Conservation (phyloP, 1,140 invertebrate species). For the Papilio machaon region DNA sequence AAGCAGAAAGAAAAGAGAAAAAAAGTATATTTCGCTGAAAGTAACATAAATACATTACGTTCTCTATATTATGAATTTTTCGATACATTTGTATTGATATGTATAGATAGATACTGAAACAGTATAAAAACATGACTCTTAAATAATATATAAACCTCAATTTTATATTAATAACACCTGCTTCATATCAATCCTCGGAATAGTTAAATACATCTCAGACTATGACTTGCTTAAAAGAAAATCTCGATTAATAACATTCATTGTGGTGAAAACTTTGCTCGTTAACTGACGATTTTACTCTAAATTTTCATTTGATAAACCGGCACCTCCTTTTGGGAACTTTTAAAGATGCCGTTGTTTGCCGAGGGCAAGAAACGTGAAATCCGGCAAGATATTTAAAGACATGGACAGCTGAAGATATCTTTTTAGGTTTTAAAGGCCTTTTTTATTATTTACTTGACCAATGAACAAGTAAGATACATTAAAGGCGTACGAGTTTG, state of each 20-base stretch:
- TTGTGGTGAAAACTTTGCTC: slow-evolving; percentile 78
- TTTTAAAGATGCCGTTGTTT: slow-evolving; percentile 49
- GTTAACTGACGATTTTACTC: slow-evolving; percentile 73
- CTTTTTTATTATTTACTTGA: background rate
- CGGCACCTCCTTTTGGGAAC: slow-evolving; percentile 70
- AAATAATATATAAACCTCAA: background rate
- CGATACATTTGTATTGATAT: no score
- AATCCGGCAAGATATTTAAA: slow-evolving; percentile 1
- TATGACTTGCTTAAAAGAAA: slow-evolving; percentile 69
- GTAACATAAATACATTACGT: no score
- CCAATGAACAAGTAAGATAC: background rate
- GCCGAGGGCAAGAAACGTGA: background rate
- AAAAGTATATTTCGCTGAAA: no score
- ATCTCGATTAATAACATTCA: slow-evolving; percentile 78
- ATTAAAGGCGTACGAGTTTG: background rate
- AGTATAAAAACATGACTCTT: background rate
- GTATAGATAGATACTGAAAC: background rate
- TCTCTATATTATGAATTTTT: no score
- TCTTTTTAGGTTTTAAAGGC: background rate
- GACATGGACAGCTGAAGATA: background rate
- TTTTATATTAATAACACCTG: background rate
- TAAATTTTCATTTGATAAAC: slow-evolving; percentile 77
- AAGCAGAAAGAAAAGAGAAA: no score
- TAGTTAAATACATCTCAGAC: slow-evolving; percentile 47
- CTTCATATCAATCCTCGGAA: background rate